Percentiles rank a stretch among this genome's conserved stretches.
phyloP scores from a whole-genome alignment of 2,797 vertebrate species.

The Enteromius treurensis region DNA sequence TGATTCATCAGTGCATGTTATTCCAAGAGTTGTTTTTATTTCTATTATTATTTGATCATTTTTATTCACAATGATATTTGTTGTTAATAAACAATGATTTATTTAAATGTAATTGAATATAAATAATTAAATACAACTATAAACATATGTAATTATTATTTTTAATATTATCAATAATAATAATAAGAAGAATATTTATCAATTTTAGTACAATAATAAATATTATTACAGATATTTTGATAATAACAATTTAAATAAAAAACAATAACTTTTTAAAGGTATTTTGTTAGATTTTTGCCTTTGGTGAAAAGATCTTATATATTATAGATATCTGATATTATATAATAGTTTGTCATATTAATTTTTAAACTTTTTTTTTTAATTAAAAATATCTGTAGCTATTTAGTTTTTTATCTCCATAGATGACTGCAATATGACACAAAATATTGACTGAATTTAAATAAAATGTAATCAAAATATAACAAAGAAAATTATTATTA shows the following conservation, averaged over 20 bases:
- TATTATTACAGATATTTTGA: background rate
- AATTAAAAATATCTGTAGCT: background rate
- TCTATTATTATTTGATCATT: background rate
- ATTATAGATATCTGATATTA: no score
- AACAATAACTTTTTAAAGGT: background rate
- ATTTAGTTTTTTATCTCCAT: background rate
- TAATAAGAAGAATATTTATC: background rate
- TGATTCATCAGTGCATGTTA: background rate
- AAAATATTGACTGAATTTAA: background rate
- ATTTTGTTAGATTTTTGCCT: background rate
- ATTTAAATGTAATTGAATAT: background rate
- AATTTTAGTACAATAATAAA: background rate
- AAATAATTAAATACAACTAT: background rate
- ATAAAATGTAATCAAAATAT: no score
- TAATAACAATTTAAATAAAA: background rate
- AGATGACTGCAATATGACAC: background rate
- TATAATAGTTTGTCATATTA: background rate
- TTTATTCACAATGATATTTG: background rate
- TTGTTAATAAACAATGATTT: background rate
- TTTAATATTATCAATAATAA: background rate
- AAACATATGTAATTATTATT: background rate
- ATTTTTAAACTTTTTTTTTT: background rate
- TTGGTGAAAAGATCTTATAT: background rate
- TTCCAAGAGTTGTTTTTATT: background rate
- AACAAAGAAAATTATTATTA: background rate